Evolutionary conservation across 2,113 vertebrate species (phyloP), one percentile per base, ranked within the genome.

Genomic region (Hylia prasina): DNA sequence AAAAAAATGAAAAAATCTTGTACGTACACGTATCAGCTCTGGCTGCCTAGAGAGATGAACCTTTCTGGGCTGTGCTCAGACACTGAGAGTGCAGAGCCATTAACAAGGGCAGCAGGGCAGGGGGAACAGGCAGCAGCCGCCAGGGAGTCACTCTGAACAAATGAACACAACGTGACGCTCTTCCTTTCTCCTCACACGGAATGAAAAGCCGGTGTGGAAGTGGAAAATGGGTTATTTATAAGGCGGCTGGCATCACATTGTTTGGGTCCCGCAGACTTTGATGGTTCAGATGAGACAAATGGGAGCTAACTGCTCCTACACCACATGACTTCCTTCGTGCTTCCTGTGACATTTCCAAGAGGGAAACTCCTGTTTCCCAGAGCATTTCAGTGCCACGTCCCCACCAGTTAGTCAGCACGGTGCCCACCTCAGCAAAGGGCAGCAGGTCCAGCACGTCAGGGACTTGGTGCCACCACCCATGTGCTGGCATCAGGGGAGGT

Each of bases 301-400:
- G 71, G 87, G 92, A 94, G 71, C 76, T 60, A 81, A 93, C 68
- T 3, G 9, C 76, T 95, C 90, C 79, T 64, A 31, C 44, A 14
- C 44, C 96, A 56, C 76, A 16, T 83, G 71, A 93, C 91, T 97
- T 96, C 96, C 96, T 89, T 68, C 31, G 0, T 1, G 48, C 39
- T 97, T 96, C 96, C 96, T 90, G 71, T 56, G 90, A 89, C 89
- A 91, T 93, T 96, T 94, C 93, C 96, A 93, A 63, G 51, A 77
- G 90, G 96, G 94, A 97, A 96, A 96, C 94, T 96, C 96, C 95
- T 95, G 92, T 84, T 94, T 96, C 79, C 82, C 94, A 82, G 35
- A 89, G 90, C 85, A 75, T 66, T 94, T 76, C 94, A 73, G 48
- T 35, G 60, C 50, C 61, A 13, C 5, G 58, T 44, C 79, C 68